A percentile compares a stretch with the other conserved stretches of the same genome.
Conservation (phyloP, 2,888 invertebrate genomes). For the Phaonia tiefii region DNA sequence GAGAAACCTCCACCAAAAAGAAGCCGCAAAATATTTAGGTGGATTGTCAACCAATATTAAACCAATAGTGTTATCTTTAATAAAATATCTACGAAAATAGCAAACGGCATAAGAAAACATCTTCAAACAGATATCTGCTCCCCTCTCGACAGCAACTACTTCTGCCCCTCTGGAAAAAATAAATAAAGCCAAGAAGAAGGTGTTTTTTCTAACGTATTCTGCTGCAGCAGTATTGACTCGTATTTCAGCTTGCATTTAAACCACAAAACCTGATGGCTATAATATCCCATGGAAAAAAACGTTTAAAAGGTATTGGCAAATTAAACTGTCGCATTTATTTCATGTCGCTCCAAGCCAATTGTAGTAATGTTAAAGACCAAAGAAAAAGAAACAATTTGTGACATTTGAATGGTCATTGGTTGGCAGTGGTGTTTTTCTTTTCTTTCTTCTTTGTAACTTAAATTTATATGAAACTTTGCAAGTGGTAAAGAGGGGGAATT, state of each 20-base stretch:
- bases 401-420: conserved; percentile 77
- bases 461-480: too few species aligned
- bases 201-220: conserved; percentile 45
- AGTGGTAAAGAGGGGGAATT: too few species aligned
- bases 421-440: conserved; percentile 56
- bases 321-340: conserved; percentile 80
- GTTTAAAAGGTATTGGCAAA: conserved; percentile 71
- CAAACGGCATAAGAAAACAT: conserved; percentile 32
- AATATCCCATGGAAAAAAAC: neutral
- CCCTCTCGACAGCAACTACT: neutral
- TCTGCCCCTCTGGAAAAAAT: neutral
- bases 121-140: conserved; percentile 20
- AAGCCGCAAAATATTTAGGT: conserved; percentile 60
- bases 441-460: too few species aligned
- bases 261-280: conserved; percentile 5
- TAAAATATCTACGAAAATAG: conserved; percentile 58
- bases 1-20: conserved; percentile 17
- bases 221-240: neutral
- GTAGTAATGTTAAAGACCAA: conserved; percentile 56
- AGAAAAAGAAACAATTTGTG: conserved; percentile 76
- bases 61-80: conserved; percentile 61
- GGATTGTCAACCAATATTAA: conserved; percentile 61
- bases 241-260: conserved; percentile 21
- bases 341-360: conserved; percentile 73
- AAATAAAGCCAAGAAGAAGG: conserved; percentile 48